A percentile compares a stretch with the other conserved stretches of the same genome.
phyloP scores from a whole-genome alignment of 1,140 invertebrate species.

The Drosophila guanche region DNA sequence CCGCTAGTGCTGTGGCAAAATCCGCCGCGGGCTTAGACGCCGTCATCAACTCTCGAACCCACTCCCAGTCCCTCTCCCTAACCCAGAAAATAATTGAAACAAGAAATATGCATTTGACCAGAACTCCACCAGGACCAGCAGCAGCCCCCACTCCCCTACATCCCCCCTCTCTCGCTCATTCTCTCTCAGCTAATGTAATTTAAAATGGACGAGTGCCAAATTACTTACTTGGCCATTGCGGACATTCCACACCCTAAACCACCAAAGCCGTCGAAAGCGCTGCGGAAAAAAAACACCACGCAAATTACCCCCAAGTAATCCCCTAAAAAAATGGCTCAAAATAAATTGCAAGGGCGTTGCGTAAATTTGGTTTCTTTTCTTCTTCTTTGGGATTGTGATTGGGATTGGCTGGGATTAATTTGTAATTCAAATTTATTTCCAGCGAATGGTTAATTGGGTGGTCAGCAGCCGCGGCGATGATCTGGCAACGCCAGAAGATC shows the following conservation, averaged over 20 bases:
- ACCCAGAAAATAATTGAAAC: constrained; percentile 67
- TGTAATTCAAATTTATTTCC: constrained; percentile 72
- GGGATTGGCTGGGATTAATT: constrained; percentile 68
- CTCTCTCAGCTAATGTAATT: constrained; percentile 74
- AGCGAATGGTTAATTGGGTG: constrained; percentile 47
- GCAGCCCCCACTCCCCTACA: neutral
- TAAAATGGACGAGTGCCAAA: constrained; percentile 80
- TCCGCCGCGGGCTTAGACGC: constrained; percentile 24
- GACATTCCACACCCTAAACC: constrained; percentile 14
- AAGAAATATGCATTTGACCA: constrained; percentile 78
- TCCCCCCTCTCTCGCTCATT: constrained; percentile 4
- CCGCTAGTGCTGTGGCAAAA: constrained; percentile 13
- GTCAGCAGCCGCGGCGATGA: constrained; percentile 12
- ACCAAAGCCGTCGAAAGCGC: neutral
- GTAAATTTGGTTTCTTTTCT: constrained; percentile 63
- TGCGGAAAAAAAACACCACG: constrained; percentile 32
- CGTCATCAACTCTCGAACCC: neutral
- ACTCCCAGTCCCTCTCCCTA: neutral
- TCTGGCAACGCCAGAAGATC: constrained; percentile 26
- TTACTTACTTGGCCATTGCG: constrained; percentile 74
- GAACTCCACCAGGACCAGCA: constrained; percentile 12
- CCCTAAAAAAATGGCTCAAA: constrained; percentile 66
- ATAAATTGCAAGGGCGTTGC: constrained; percentile 73
- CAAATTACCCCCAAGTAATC: constrained; percentile 67
- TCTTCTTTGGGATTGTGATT: neutral